phyloP scores from a whole-genome alignment of 2,888 invertebrate species.

The Scaptodrosophila latifasciaeformis region DNA sequence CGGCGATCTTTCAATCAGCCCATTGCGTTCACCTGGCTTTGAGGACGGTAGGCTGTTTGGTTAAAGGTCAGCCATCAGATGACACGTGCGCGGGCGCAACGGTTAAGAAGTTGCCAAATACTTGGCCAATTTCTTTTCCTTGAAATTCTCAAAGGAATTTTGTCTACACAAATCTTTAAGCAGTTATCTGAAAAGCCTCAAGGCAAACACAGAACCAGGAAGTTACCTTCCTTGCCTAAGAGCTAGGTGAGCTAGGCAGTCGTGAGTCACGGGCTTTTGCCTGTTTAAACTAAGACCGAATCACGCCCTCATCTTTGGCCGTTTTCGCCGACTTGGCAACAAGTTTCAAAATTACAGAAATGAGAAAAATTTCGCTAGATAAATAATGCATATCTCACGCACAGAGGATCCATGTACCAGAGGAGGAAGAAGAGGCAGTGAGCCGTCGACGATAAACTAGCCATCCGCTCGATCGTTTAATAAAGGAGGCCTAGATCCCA shows the following conservation, averaged over 20 bases:
- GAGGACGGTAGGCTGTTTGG: conserved; percentile 25
- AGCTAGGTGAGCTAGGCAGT: too few species aligned
- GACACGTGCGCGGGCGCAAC: conserved; percentile 47
- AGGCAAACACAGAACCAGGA: conserved; percentile 48
- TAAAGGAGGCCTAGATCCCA: conserved; percentile 61
- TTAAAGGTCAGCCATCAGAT: conserved; percentile 35
- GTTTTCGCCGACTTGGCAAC: too few species aligned
- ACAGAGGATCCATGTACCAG: too few species aligned
- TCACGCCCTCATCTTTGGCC: too few species aligned
- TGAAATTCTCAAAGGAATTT: background rate
- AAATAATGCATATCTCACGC: conserved; percentile 75
- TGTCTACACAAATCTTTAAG: background rate
- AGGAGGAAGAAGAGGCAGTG: too few species aligned
- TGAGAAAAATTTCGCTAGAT: conserved; percentile 61
- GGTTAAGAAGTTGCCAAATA: background rate
- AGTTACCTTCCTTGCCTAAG: conserved; percentile 32
- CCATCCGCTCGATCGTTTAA: conserved; percentile 38
- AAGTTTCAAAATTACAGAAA: conserved; percentile 30
- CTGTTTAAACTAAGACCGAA: too few species aligned
- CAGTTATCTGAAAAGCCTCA: conserved; percentile 12
- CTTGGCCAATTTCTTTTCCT: background rate
- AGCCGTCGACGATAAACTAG: too few species aligned
- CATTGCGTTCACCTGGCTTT: conserved; percentile 41
- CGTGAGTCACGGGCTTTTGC: too few species aligned
- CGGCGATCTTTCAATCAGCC: conserved; percentile 63